phyloP scores from a whole-genome alignment of 2,888 invertebrate genomes.

The Cephus nigrinus region DNA sequence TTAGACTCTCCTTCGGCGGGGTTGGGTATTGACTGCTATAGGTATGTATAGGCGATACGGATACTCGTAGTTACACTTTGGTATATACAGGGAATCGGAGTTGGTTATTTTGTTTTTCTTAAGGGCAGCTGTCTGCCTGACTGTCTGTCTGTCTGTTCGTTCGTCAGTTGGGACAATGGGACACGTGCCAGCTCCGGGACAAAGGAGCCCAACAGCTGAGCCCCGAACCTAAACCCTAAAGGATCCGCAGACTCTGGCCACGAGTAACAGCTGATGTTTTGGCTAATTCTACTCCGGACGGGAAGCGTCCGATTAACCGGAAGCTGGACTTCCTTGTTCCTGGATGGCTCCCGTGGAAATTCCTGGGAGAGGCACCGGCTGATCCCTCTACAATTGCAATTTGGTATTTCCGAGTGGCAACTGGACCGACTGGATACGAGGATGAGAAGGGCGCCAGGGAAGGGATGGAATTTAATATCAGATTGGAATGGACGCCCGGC shows the following conservation, averaged over 20 bases:
- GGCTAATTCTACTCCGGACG: not conserved
- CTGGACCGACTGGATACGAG: not conserved
- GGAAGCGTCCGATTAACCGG: not conserved
- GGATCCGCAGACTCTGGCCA: not conserved
- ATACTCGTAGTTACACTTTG: not conserved
- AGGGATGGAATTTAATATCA: not conserved
- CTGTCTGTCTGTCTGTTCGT: conserved; percentile 29
- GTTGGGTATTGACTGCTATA: not conserved
- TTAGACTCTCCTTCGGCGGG: not conserved
- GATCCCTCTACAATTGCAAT: not conserved
- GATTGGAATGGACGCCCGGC: not conserved
- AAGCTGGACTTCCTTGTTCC: not conserved
- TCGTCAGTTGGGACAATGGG: conserved; percentile 40
- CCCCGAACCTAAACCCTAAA: conserved; percentile 8
- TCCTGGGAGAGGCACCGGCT: not conserved
- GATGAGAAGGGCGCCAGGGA: not conserved
- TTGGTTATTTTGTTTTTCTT: conserved; percentile 3
- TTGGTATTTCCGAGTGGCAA: not conserved
- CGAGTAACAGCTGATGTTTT: conserved; percentile 4
- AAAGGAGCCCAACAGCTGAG: conserved; percentile 11
- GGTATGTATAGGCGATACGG: not conserved
- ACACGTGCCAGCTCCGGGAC: conserved; percentile 33
- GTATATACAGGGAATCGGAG: not conserved
- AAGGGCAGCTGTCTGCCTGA: conserved; percentile 8
- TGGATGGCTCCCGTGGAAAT: not conserved